Evolutionary conservation across 2,888 invertebrate genomes (phyloP).

Genomic region (Synergus japonicus): DNA sequence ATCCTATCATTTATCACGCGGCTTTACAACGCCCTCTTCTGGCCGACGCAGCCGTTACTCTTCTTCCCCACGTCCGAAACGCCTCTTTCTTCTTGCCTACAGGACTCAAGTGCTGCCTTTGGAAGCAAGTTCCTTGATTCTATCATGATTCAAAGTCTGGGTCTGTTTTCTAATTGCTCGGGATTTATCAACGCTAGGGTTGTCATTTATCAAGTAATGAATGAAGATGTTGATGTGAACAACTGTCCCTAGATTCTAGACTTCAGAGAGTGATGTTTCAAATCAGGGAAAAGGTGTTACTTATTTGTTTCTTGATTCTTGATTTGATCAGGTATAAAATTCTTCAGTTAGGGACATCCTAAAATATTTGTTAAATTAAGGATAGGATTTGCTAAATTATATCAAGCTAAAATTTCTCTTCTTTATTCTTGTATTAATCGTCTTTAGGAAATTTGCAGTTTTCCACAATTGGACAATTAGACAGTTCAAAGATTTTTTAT

Average conservation of each 20-base stretch:
- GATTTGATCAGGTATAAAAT: not conserved
- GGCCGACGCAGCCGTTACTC: slow-evolving; percentile 38
- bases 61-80: slow-evolving; percentile 40
- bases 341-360: not conserved
- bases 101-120: slow-evolving; percentile 21
- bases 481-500: not conserved
- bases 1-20: slow-evolving; percentile 74
- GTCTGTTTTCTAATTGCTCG: not conserved
- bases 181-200: not conserved
- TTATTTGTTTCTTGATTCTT: not conserved
- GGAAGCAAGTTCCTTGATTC: not conserved
- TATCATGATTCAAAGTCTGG: not conserved
- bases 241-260: not conserved
- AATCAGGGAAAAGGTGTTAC: not conserved
- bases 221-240: not conserved
- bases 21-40: slow-evolving; percentile 53
- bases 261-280: not conserved
- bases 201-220: slow-evolving; percentile 6
- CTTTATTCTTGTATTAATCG: no score
- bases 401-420: no score
- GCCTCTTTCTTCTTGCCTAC: slow-evolving; percentile 45
- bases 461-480: not conserved
- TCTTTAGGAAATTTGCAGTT: not conserved
- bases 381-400: no score
- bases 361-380: not conserved